phyloP scores from a whole-genome alignment of 2,888 invertebrate species.

The Nudaria mundana region DNA sequence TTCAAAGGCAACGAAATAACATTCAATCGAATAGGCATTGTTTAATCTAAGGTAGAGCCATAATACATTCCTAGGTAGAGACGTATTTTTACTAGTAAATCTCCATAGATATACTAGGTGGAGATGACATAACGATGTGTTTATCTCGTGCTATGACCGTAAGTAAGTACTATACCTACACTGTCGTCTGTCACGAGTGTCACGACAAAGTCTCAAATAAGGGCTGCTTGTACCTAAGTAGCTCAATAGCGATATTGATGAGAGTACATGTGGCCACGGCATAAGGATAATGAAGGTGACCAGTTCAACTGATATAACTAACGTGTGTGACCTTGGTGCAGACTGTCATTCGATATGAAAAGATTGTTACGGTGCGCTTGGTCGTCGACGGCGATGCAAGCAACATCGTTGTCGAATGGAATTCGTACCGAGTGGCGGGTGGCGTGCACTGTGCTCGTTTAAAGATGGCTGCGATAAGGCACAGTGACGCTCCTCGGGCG shows the following conservation, averaged over 20 bases:
- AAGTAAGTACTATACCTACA: too few relatives aligned
- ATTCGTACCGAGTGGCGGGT: constrained; percentile 72
- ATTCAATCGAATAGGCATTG: constrained; percentile 12
- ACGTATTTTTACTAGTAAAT: too few relatives aligned
- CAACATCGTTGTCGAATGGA: constrained; percentile 66
- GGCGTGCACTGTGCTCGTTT: constrained; percentile 75
- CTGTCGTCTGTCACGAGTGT: too few relatives aligned
- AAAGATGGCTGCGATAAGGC: constrained; percentile 80
- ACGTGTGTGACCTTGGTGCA: constrained; percentile 68
- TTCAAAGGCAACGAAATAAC: constrained; percentile 3
- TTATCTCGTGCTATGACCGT: too few relatives aligned
- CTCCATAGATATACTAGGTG: too few relatives aligned
- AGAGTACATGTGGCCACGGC: too few relatives aligned
- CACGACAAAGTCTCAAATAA: too few relatives aligned
- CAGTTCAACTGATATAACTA: constrained; percentile 65
- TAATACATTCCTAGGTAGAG: too few relatives aligned
- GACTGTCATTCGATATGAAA: constrained; percentile 53
- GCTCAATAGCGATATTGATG: too few relatives aligned
- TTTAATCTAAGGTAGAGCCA: constrained; percentile 25
- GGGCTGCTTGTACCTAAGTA: too few relatives aligned
- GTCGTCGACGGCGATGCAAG: constrained; percentile 53
- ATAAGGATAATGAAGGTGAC: too few relatives aligned
- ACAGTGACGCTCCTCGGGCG: constrained; percentile 74
- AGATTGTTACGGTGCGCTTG: constrained; percentile 61
- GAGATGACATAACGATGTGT: too few relatives aligned